Evolutionary conservation across 1,140 invertebrate species (phyloP), one percentile per base, ranked within the genome.

Genomic region (Hestina assimilis): DNA sequence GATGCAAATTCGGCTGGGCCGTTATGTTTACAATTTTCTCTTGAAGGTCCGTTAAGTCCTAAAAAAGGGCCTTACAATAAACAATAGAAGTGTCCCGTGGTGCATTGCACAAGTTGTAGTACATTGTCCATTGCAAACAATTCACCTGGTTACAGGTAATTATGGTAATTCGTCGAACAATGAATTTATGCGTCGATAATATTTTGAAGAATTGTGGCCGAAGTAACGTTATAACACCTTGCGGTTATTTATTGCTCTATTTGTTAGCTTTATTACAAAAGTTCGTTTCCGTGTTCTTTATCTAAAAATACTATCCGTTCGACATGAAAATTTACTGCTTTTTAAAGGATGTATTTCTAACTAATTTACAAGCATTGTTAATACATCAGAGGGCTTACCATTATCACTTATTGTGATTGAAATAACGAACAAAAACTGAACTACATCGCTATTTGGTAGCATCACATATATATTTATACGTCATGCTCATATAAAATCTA

Each of bases 21-120:
- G 85, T 86, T 88, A 88, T 86, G 75, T 85, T 86, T 83, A 85
- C 75, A 64, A 83, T 72, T 75, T 79, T 79, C 66, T 74, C 73
- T 75, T 67, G 69, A 59, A 71, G 66, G 63, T 65, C 83, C 84
- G 83, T 84, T 87, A 83, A 57, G 26, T 69, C 50, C 43, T 71
- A 80, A 82, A 83, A 79, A 77, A 69, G 55, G 55, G 33, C 61
- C 46, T 51, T 56, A 51, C 40, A 47, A 57, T 38, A 50, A 47
- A 75, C 65, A 70, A 68, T 72, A 68, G 59, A 69, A 67, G 66
- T 63, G 68, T 75, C 62, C 75, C 65, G 69, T 72, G 60, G 60
- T 51, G 64, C 57, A 57, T 85, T 83, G 82, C 81, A 74, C 81
- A 85, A 87, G 56, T 74, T 71, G 62, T 75, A 72, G 72, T 74